Percentiles rank a stretch among this genome's conserved stretches.
These are phyloP conservation scores for Stegastes partitus DNA, from an alignment of 2,113 vertebrate genomes.

Conservation along the genomic window DNA sequence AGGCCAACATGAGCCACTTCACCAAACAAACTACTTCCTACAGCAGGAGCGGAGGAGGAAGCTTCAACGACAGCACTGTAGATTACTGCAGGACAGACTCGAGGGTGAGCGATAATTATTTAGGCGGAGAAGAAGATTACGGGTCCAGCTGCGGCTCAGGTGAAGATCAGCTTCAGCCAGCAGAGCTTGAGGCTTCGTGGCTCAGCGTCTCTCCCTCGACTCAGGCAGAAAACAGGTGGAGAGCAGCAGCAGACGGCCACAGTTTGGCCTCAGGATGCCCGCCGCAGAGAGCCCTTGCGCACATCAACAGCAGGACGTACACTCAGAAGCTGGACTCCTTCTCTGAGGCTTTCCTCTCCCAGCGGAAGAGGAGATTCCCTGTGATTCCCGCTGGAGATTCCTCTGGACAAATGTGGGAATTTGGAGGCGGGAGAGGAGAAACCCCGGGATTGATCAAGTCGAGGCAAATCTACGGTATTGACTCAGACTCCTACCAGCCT, in stretches of 20 bases:
- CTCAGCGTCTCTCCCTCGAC: conserved; percentile 23
- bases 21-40: conserved; percentile 21
- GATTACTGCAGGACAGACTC: conserved; percentile 51
- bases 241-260: conserved; percentile 23
- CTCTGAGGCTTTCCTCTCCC: conserved; percentile 82
- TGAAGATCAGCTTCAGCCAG: conserved; percentile 56
- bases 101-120: conserved; percentile 45
- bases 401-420: conserved; percentile 50
- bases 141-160: conserved; percentile 64
- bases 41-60: conserved; percentile 24
- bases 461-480: conserved; percentile 62
- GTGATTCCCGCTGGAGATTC: conserved; percentile 17
- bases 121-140: conserved; percentile 62
- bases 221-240: conserved; percentile 57
- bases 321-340: conserved; percentile 87
- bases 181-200: conserved; percentile 66
- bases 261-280: conserved; percentile 18
- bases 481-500: conserved; percentile 57
- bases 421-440: conserved; percentile 33
- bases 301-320: conserved; percentile 31
- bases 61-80: conserved; percentile 36
- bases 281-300: conserved; percentile 33
- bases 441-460: conserved; percentile 19
- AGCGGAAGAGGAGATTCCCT: conserved; percentile 57
- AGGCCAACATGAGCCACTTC: conserved; percentile 25